phyloP scores from a whole-genome alignment of 2,113 vertebrate species.

The Anthoscopus minutus region DNA sequence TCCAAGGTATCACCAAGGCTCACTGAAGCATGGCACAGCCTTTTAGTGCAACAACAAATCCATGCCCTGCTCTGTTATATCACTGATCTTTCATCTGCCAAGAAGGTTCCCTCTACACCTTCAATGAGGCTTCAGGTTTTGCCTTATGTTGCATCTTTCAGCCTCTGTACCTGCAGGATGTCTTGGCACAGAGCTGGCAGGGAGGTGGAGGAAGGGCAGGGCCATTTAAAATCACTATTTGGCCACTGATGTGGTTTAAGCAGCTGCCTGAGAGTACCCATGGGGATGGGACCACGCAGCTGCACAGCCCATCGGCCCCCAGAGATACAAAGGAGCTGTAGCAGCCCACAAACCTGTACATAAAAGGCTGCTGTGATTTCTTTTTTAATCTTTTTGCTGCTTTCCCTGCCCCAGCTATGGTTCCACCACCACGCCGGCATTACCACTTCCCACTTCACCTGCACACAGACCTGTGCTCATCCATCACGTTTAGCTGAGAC shows the following conservation, averaged over 20 bases:
- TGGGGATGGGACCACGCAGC: background rate
- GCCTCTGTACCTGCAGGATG: background rate
- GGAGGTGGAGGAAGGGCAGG: background rate
- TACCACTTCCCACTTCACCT: no score
- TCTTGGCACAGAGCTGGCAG: background rate
- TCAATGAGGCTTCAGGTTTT: background rate
- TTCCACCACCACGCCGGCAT: background rate
- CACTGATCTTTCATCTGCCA: background rate
- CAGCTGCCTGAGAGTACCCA: background rate
- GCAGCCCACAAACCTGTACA: background rate
- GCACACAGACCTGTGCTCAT: accelerated
- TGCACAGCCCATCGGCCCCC: background rate
- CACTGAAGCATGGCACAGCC: background rate
- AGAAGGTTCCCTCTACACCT: background rate
- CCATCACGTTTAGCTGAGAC: background rate
- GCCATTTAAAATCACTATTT: background rate
- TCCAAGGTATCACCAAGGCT: background rate
- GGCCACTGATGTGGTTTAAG: background rate
- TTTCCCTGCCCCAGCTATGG: background rate
- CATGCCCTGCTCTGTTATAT: background rate
- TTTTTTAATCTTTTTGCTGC: background rate
- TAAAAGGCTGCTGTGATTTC: background rate
- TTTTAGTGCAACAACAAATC: background rate
- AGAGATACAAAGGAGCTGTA: accelerated
- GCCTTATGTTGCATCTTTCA: background rate